Conservation (phyloP, 2,113 vertebrate species). For the Balaenoptera acutorostrata region DNA sequence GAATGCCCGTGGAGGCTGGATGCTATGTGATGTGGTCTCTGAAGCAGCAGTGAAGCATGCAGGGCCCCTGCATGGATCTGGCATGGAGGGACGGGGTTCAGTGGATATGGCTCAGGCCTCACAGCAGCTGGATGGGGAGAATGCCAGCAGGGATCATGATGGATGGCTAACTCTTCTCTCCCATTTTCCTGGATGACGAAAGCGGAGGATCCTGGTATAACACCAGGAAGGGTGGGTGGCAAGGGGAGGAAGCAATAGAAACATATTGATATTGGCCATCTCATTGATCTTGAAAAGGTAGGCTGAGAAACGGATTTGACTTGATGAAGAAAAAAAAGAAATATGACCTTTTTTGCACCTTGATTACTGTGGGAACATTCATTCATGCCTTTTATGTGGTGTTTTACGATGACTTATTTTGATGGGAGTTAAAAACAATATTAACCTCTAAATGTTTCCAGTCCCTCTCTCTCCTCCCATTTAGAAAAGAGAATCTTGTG, state of each 20-base stretch:
- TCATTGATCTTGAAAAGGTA: background rate
- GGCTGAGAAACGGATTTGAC: background rate
- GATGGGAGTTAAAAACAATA: background rate
- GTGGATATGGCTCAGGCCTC: background rate
- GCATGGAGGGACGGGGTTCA: background rate
- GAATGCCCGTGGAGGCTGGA: background rate
- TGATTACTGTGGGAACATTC: background rate
- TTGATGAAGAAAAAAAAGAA: background rate
- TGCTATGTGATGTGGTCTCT: background rate
- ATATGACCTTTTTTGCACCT: background rate
- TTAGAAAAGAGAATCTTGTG: background rate
- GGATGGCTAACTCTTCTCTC: background rate
- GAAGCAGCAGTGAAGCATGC: too few relatives aligned
- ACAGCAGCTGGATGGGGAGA: background rate
- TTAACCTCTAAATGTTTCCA: background rate
- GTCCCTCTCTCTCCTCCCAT: background rate
- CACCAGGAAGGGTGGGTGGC: background rate
- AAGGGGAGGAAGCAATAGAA: background rate
- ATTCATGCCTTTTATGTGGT: background rate
- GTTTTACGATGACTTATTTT: background rate
- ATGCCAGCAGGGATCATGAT: background rate
- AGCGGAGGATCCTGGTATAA: background rate
- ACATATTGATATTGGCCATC: background rate
- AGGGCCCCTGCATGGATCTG: background rate
- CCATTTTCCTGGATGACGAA: background rate